Conservation (phyloP, 2,113 vertebrate species). For the Menidia beryllina region DNA sequence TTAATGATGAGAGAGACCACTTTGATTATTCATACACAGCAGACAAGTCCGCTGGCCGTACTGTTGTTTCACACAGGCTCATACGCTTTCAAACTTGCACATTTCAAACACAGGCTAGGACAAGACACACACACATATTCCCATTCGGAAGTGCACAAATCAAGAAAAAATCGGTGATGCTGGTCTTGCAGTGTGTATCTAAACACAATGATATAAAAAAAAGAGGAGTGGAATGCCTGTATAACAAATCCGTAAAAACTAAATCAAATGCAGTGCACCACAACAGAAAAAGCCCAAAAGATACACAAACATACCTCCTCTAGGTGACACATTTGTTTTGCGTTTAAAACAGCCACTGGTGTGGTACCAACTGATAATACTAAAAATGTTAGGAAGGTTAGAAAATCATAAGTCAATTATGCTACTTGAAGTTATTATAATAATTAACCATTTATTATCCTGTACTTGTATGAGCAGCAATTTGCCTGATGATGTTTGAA, state of each 20-base stretch:
- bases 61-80: constrained; percentile 62
- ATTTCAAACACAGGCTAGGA: constrained; percentile 20
- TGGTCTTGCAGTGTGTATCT: constrained; percentile 19
- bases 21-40: constrained; percentile 86
- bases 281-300: constrained; percentile 6
- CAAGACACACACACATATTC: constrained; percentile 1
- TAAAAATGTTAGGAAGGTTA: constrained; percentile 31
- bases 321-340: constrained; percentile 36
- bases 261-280: constrained; percentile 7
- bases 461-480: constrained; percentile 29
- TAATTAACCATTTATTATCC: constrained; percentile 48
- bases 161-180: constrained; percentile 20
- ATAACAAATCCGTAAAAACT: constrained; percentile 23
- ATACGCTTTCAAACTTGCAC: constrained; percentile 33
- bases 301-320: constrained; percentile 8
- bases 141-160: constrained; percentile 33
- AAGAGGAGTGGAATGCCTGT: constrained; percentile 8
- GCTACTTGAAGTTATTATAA: constrained; percentile 38
- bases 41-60: constrained; percentile 70
- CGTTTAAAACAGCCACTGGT: constrained; percentile 12
- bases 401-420: constrained; percentile 46
- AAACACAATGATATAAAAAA: constrained; percentile 18
- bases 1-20: constrained; percentile 83
- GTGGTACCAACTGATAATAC: constrained; percentile 1
- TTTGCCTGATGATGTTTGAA: constrained; percentile 23